phyloP scores from a whole-genome alignment of 2,888 invertebrate species.

The Lasius fuliginosus region DNA sequence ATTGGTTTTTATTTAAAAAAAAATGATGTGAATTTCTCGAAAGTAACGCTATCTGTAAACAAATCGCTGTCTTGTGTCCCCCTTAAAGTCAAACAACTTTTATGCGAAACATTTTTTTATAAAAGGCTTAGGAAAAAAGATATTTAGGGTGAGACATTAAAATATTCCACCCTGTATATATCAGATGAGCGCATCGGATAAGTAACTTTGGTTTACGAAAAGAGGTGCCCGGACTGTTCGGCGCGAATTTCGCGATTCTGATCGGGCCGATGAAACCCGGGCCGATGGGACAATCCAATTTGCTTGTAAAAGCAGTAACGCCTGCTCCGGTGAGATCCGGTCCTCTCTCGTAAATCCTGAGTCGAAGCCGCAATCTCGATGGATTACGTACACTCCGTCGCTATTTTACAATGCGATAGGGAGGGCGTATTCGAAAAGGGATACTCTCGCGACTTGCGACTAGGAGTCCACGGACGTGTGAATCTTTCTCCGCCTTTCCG shows the following conservation, averaged over 20 bases:
- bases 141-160: no score
- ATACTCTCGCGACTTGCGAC: slow-evolving; percentile 59
- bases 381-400: slow-evolving; percentile 71
- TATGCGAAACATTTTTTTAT: no score
- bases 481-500: slow-evolving; percentile 54
- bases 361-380: slow-evolving; percentile 73
- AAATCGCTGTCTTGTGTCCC: no score
- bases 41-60: no score
- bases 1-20: no score
- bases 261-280: slow-evolving; percentile 66
- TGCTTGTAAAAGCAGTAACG: slow-evolving; percentile 77
- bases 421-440: slow-evolving; percentile 35
- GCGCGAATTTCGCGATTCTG: slow-evolving; percentile 63
- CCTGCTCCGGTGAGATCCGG: slow-evolving; percentile 29
- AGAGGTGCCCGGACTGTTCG: slow-evolving; percentile 45
- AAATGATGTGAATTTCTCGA: no score
- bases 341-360: slow-evolving; percentile 68
- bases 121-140: no score
- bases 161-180: background rate
- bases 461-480: slow-evolving; percentile 49
- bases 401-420: slow-evolving; percentile 73
- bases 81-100: no score
- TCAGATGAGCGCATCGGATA: slow-evolving; percentile 17
- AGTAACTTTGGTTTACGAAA: slow-evolving; percentile 54
- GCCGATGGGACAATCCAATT: slow-evolving; percentile 70